Conservation (phyloP, 1,140 invertebrate species). For the Trichoplusia ni region DNA sequence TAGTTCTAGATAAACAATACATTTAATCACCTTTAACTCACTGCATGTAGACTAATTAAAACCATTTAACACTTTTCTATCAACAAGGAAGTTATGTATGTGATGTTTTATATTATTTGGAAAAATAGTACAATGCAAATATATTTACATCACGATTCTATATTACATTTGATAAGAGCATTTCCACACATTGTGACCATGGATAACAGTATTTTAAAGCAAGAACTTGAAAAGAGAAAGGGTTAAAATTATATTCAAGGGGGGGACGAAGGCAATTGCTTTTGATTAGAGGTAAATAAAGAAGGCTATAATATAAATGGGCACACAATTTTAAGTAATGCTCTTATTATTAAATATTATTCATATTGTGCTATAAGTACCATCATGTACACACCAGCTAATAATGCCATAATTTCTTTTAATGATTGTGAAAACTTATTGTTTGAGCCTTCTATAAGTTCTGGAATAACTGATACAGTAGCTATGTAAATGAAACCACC, state of each 20-base stretch:
- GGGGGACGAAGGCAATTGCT: too few relatives aligned
- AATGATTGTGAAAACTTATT: conserved; percentile 93
- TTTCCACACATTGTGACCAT: too few relatives aligned
- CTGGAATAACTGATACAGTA: conserved; percentile 97
- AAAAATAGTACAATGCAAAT: conserved; percentile 33
- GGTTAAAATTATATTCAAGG: too few relatives aligned
- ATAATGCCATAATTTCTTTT: conserved; percentile 91
- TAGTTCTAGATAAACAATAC: too few relatives aligned
- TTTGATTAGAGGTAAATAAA: too few relatives aligned
- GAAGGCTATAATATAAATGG: too few relatives aligned
- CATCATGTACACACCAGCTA: conserved; percentile 96
- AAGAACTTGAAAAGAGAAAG: too few relatives aligned
- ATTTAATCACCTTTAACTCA: too few relatives aligned
- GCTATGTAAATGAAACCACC: conserved; percentile 99
- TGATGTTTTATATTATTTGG: conserved; percentile 52
- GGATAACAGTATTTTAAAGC: too few relatives aligned
- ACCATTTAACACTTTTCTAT: neutral
- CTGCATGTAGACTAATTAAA: too few relatives aligned
- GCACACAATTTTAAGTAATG: too few relatives aligned
- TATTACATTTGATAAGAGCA: too few relatives aligned
- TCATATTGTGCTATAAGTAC: conserved; percentile 94
- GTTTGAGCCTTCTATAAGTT: conserved; percentile 91
- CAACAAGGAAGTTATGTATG: conserved; percentile 22
- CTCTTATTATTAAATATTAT: conserved; percentile 77
- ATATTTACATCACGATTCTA: conserved; percentile 35